These are phyloP conservation scores for Globodera rostochiensis DNA, from an alignment of 1,140 invertebrate species.

Conservation along the genomic window DNA sequence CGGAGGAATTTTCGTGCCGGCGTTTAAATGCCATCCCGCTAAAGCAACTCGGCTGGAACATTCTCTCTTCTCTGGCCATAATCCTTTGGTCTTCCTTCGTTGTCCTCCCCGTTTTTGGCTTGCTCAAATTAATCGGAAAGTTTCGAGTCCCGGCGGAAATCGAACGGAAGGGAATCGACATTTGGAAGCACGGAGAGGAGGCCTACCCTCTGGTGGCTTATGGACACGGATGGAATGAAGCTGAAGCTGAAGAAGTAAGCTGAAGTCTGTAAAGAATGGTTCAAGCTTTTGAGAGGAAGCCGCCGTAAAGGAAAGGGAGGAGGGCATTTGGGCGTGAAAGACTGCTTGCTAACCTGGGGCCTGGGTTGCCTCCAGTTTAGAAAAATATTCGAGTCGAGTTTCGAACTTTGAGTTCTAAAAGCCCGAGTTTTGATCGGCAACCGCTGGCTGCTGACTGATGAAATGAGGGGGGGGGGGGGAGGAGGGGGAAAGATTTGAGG, in stretches of 20 bases:
- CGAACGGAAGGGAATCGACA: conserved; percentile 69
- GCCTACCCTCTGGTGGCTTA: conserved; percentile 69
- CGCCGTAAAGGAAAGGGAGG: background rate
- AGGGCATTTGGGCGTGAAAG: no score
- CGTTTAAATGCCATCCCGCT: background rate
- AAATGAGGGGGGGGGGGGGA: no score
- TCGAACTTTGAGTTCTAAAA: no score
- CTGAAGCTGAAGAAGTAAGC: background rate
- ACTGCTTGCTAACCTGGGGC: no score
- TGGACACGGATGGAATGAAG: conserved; percentile 67
- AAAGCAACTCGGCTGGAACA: conserved; percentile 68
- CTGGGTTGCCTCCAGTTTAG: no score
- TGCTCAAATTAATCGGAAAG: conserved; percentile 65
- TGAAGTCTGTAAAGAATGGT: background rate
- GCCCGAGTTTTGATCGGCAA: no score
- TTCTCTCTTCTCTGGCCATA: conserved; percentile 68
- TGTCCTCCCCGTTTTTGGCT: conserved; percentile 68
- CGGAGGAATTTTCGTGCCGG: conserved; percentile 17
- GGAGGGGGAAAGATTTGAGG: no score
- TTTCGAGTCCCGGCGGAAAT: conserved; percentile 68
- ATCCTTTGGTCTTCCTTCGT: conserved; percentile 67
- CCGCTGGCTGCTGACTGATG: no score
- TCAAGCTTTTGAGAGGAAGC: background rate
- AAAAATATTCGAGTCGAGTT: no score
- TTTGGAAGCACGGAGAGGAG: conserved; percentile 69